These are phyloP conservation scores for Sebastolobus altivelis DNA, from an alignment of 2,797 vertebrate species.

Conservation along the genomic window DNA sequence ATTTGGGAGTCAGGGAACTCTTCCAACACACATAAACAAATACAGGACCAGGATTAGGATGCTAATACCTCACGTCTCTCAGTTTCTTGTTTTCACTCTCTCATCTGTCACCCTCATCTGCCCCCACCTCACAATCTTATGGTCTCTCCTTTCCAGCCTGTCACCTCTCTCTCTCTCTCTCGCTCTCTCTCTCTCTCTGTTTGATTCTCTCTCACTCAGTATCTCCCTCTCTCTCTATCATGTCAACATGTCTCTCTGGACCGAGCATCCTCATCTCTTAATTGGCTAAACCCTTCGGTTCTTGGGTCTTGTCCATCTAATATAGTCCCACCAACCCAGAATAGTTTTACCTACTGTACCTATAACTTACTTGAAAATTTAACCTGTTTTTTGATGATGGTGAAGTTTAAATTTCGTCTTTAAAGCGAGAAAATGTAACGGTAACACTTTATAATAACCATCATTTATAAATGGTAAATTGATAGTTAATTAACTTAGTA, in stretches of 20 bases:
- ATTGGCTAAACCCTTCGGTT: background rate
- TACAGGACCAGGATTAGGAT: slow-evolving; percentile 58
- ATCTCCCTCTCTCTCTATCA: background rate
- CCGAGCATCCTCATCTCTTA: background rate
- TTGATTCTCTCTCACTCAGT: background rate
- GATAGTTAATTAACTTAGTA: no score
- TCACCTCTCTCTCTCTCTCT: background rate
- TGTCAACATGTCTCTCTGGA: background rate
- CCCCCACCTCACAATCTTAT: background rate
- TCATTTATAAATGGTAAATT: no score
- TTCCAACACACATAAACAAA: slow-evolving; percentile 79
- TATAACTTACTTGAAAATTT: background rate
- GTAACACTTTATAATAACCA: no score
- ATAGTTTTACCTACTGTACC: no score
- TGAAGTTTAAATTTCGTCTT: background rate
- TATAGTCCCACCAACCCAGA: background rate
- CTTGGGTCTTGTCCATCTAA: background rate
- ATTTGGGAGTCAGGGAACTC: slow-evolving; percentile 73
- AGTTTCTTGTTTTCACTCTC: slow-evolving; percentile 14
- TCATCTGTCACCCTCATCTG: slow-evolving; percentile 11
- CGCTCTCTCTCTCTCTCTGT: background rate
- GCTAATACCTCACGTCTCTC: slow-evolving; percentile 49
- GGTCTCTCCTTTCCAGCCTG: background rate
- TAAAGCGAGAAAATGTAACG: background rate
- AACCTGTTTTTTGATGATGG: background rate